A percentile compares a stretch with the other conserved stretches of the same genome.
These are phyloP conservation scores for Centropus unirufus DNA, from an alignment of 2,113 vertebrate species.

Conservation along the genomic window DNA sequence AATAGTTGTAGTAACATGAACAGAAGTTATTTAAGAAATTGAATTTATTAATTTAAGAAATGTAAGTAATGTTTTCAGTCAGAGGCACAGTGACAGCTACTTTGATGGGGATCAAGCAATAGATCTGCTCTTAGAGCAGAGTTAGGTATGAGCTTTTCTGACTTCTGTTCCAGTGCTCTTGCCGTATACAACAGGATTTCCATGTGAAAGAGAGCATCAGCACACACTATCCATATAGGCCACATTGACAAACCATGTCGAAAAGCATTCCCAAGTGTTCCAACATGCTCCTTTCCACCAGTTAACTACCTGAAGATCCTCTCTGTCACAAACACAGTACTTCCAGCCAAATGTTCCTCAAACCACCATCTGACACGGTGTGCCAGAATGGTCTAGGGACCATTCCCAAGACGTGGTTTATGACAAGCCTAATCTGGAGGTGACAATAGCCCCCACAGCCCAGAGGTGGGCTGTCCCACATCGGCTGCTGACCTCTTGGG, in stretches of 20 bases:
- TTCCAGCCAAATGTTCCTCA: background rate
- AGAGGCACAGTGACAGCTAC: background rate
- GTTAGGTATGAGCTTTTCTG: background rate
- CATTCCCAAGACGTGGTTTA: background rate
- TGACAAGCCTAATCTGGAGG: background rate
- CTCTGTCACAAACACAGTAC: background rate
- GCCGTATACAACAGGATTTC: fast-evolving
- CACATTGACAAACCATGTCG: background rate
- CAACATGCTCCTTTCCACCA: background rate
- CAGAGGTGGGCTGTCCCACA: background rate
- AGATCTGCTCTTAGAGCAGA: background rate
- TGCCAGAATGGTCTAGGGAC: background rate
- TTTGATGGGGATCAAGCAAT: background rate
- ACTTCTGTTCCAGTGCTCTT: background rate
- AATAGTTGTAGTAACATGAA: background rate
- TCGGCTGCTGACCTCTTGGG: fast-evolving
- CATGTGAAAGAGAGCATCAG: background rate
- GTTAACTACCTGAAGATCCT: background rate
- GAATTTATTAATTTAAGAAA: background rate
- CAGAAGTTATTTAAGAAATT: background rate
- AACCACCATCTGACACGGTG: background rate
- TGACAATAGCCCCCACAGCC: fast-evolving
- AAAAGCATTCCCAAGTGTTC: background rate
- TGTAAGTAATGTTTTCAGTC: background rate
- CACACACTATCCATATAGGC: background rate